A percentile compares a stretch with the other conserved stretches of the same genome.
These are phyloP conservation scores for Clepsis dumicolana DNA, from an alignment of 2,888 invertebrate genomes.

Conservation along the genomic window DNA sequence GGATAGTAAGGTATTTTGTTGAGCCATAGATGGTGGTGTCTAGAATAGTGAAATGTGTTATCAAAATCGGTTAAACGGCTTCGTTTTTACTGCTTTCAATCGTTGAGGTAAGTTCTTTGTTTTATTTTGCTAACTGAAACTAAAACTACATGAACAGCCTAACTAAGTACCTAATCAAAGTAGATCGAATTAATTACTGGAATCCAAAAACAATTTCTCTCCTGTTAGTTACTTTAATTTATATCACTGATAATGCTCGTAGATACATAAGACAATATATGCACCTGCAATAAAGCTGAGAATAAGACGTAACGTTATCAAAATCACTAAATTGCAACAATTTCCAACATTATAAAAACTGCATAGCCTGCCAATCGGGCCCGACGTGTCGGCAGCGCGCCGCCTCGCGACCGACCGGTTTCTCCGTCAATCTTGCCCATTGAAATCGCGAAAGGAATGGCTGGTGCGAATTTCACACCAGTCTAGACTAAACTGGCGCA, in stretches of 20 bases:
- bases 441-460: conserved; percentile 78
- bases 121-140: background rate
- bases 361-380: conserved; percentile 51
- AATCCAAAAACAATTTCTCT: too few species aligned
- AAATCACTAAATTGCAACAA: background rate
- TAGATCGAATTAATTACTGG: too few species aligned
- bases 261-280: too few species aligned
- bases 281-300: too few species aligned
- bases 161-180: too few species aligned
- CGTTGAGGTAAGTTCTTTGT: background rate
- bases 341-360: background rate
- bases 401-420: conserved; percentile 75
- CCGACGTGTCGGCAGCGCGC: conserved; percentile 50
- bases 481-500: conserved; percentile 79
- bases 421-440: conserved; percentile 74
- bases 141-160: background rate
- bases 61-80: background rate
- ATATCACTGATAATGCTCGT: too few species aligned
- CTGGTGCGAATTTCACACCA: conserved; percentile 83
- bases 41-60: background rate
- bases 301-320: too few species aligned
- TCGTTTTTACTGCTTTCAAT: background rate
- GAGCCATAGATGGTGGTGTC: background rate
- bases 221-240: too few species aligned
- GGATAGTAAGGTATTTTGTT: too few species aligned